Percentiles rank a stretch among this genome's conserved stretches.
phyloP scores from a whole-genome alignment of 1,140 invertebrate species.

The Drosophila biarmipes region DNA sequence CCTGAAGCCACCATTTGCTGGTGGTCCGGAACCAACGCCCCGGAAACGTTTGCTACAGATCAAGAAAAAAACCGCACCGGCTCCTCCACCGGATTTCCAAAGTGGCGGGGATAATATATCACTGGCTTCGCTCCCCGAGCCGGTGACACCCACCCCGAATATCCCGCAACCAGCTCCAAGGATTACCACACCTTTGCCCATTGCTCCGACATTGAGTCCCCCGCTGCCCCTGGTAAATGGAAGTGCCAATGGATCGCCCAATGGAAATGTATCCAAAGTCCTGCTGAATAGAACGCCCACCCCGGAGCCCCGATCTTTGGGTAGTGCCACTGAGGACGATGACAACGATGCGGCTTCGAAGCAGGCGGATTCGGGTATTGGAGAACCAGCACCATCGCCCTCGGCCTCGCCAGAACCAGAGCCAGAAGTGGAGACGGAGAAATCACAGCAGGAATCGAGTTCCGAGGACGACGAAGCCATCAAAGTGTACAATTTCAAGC shows the following conservation, averaged over 20 bases:
- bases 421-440: conserved; percentile 53
- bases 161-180: conserved; percentile 67
- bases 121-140: conserved; percentile 53
- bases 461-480: conserved; percentile 82
- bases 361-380: conserved; percentile 79
- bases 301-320: conserved; percentile 72
- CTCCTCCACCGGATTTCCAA: conserved; percentile 50
- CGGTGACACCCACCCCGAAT: conserved; percentile 13
- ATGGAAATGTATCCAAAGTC: conserved; percentile 74
- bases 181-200: conserved; percentile 53
- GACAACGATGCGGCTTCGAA: conserved; percentile 70
- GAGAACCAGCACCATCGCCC: conserved; percentile 68
- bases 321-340: conserved; percentile 62
- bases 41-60: conserved; percentile 68
- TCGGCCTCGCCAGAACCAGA: conserved; percentile 64
- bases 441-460: conserved; percentile 69
- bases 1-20: conserved; percentile 27
- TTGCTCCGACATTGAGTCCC: background rate
- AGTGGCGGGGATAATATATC: conserved; percentile 59
- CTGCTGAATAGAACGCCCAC: conserved; percentile 78
- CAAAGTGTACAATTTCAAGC: conserved; percentile 83
- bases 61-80: conserved; percentile 78
- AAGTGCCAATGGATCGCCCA: conserved; percentile 5
- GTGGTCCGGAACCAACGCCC: conserved; percentile 72
- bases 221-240: conserved; percentile 29